phyloP scores from a whole-genome alignment of 2,888 invertebrate genomes.

The Nephrotoma guestfalica region DNA sequence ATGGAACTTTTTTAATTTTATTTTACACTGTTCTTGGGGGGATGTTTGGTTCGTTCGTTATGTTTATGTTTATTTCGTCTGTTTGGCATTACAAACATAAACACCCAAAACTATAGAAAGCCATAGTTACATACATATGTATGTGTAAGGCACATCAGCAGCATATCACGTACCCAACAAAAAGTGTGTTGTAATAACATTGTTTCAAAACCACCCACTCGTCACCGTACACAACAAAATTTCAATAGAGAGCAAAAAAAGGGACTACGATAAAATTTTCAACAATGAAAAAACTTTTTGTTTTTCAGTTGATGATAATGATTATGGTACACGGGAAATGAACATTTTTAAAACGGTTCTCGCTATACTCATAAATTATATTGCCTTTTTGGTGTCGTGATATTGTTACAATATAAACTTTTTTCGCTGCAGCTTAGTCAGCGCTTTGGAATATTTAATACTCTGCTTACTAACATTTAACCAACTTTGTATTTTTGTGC shows the following conservation, averaged over 20 bases:
- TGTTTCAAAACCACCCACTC: background rate
- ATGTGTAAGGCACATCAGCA: background rate
- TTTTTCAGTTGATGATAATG: background rate
- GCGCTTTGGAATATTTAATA: too few relatives aligned
- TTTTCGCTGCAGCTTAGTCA: too few relatives aligned
- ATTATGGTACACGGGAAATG: background rate
- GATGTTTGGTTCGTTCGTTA: background rate
- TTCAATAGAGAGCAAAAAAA: background rate
- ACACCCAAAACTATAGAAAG: background rate
- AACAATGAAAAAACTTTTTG: background rate
- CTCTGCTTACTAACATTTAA: too few relatives aligned
- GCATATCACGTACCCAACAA: background rate
- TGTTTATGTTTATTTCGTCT: background rate
- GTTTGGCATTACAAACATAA: background rate
- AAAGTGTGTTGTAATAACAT: background rate
- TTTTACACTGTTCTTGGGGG: background rate
- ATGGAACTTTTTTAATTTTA: background rate
- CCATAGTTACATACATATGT: background rate
- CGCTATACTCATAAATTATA: background rate
- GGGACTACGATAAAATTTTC: background rate
- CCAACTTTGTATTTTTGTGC: too few relatives aligned
- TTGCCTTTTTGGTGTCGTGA: too few relatives aligned
- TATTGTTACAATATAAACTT: too few relatives aligned
- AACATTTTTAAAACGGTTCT: background rate
- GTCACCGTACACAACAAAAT: background rate